Percentiles rank a stretch among this genome's conserved stretches.
phyloP scores from a whole-genome alignment of 2,113 vertebrate genomes.

The Apeltes quadracus region DNA sequence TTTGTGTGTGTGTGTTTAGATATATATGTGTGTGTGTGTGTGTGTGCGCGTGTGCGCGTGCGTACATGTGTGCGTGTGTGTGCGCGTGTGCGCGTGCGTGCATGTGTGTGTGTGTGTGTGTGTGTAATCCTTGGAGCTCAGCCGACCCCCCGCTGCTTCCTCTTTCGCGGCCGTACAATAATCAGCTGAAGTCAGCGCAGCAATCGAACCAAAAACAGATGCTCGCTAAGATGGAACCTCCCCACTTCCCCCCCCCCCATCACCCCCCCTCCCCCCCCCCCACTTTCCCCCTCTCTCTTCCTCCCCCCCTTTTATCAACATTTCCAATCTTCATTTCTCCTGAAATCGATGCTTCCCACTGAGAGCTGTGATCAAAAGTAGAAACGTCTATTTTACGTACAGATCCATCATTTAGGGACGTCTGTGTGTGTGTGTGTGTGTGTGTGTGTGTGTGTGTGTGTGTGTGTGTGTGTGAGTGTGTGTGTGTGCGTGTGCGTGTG shows the following conservation, averaged over 20 bases:
- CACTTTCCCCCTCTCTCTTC: constrained; percentile 16
- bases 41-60: not conserved
- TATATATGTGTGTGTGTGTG: too few relatives aligned
- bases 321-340: constrained; percentile 77
- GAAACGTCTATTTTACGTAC: constrained; percentile 46
- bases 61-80: not conserved
- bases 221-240: constrained; percentile 60
- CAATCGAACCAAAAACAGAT: constrained; percentile 73
- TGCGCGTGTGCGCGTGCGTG: not conserved
- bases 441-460: constrained; percentile 10
- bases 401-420: constrained; percentile 56
- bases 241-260: not conserved
- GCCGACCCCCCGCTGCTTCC: constrained; percentile 54
- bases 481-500: too few relatives aligned
- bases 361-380: constrained; percentile 64
- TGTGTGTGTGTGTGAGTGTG: constrained; percentile 3
- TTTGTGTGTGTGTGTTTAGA: not conserved
- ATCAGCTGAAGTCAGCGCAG: constrained; percentile 59
- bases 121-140: constrained; percentile 7
- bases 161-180: constrained; percentile 59
- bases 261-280: not conserved
- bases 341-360: constrained; percentile 76
- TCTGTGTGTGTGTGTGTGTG: constrained; percentile 1
- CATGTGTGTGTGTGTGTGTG: not conserved
- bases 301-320: constrained; percentile 73